phyloP scores from a whole-genome alignment of 2,797 vertebrate species.

The Acrossocheilus wenchowensis region DNA sequence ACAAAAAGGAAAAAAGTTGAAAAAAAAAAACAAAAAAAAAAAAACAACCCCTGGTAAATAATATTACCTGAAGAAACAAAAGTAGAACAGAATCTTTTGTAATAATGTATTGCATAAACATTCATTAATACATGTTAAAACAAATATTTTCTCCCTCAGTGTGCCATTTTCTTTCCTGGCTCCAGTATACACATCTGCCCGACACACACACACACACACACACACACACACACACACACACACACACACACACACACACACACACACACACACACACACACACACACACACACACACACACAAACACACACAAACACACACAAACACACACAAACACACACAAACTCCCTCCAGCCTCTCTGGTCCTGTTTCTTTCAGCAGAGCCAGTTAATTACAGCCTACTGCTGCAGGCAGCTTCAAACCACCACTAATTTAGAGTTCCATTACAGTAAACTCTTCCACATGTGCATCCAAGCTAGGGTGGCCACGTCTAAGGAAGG shows the following conservation, averaged over 20 bases:
- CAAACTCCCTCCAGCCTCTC: constrained; percentile 68
- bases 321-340: constrained; percentile 36
- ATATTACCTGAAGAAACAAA: not conserved
- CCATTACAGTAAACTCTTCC: constrained; percentile 90
- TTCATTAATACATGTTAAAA: constrained; percentile 34
- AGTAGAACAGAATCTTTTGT: not conserved
- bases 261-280: constrained; percentile 12
- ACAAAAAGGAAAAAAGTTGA: not conserved
- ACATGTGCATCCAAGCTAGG: constrained; percentile 84
- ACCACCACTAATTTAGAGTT: constrained; percentile 89
- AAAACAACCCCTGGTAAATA: not conserved
- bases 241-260: constrained; percentile 19
- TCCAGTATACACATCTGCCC: constrained; percentile 49
- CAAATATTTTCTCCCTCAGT: constrained; percentile 30
- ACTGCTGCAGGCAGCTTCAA: constrained; percentile 87
- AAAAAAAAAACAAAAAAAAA: not conserved
- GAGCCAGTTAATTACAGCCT: constrained; percentile 88
- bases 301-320: constrained; percentile 34
- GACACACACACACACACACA: constrained; percentile 3
- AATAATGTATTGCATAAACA: constrained; percentile 21
- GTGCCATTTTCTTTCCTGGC: constrained; percentile 52
- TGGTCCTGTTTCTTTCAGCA: constrained; percentile 84
- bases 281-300: constrained; percentile 4
- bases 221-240: constrained; percentile 38
- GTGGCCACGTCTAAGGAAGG: constrained; percentile 86